Base-by-base conservation (phyloP, 2,113 vertebrate genomes). In the Sander vitreus region DNA sequence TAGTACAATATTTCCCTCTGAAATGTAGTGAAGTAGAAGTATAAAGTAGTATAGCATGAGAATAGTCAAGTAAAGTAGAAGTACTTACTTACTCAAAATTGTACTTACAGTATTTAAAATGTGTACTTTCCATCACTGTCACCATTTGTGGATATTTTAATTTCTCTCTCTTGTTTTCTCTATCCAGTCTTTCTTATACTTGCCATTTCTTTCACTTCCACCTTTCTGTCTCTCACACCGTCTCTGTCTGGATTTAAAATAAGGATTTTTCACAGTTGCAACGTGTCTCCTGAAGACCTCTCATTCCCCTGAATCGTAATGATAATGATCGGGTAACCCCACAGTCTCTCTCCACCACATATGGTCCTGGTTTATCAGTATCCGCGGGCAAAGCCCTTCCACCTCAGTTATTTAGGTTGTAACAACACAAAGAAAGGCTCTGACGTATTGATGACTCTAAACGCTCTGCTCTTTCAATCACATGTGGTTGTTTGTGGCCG, bases 321-420 rank as follows among this genome's bases (percentile, higher is more conserved):
- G 78, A 57, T 71, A 65, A 84, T 60, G 65, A 67, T 78, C n/a
- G 27, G 33, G 16, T 78, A 77, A 85, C 83, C 68, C 62, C 51
- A 64, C 86, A 72, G 14, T 25, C 14, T 66, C 30, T 59, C 71
- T 73, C 54, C 39, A 27, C 58, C 73, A 74, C 89, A 91, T 80
- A 77, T 88, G 85, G 69, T 86, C 65, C 36, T 88, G 36, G 62
- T 93, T 90, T 83, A 75, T 73, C 48, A 57, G 51, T 65, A 66
- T 85, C 81, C 43, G 12, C 69, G 73, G 69, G 65, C 79, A 47
- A 65, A 82, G 25, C 71, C 62, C 60, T 71, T 85, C 83, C 64
- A 72, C 80, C 68, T 88, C 54, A 25, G 43, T 80, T 75, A 80
- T 82, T 87, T 73, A 74, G 50, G 27, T 64, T 71, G 55, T 45